These are phyloP conservation scores for Thalassoma bifasciatum DNA, from an alignment of 2,113 vertebrate species.

Conservation along the genomic window DNA sequence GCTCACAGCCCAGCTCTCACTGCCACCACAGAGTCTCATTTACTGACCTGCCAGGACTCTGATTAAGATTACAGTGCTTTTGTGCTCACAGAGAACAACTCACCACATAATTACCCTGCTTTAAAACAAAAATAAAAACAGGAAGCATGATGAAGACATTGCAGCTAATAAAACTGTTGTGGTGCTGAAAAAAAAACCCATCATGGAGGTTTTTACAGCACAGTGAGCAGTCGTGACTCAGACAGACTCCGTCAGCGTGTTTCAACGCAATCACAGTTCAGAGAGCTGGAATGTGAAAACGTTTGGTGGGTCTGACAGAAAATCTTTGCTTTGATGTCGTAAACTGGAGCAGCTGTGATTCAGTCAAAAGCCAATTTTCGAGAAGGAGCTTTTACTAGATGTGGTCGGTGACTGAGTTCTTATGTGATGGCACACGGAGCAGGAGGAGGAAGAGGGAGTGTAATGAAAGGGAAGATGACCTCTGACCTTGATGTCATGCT, in stretches of 20 bases:
- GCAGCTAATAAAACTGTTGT: conserved; percentile 57
- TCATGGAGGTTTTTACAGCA: conserved; percentile 52
- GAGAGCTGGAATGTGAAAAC: conserved; percentile 10
- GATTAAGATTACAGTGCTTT: conserved; percentile 44
- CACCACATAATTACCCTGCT: conserved; percentile 62
- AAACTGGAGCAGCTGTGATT: conserved; percentile 46
- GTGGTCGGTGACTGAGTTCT: conserved; percentile 12
- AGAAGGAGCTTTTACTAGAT: conserved; percentile 25
- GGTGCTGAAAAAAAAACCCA: conserved; percentile 39
- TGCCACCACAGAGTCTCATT: conserved; percentile 30
- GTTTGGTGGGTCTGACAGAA: conserved; percentile 16
- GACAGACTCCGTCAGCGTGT: conserved; percentile 2
- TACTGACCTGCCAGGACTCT: conserved; percentile 40
- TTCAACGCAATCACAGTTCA: conserved; percentile 22
- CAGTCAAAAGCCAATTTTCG: conserved; percentile 13
- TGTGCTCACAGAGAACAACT: conserved; percentile 34
- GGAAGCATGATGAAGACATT: conserved; percentile 65
- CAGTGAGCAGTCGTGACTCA: conserved; percentile 53
- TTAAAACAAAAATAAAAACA: conserved; percentile 65
- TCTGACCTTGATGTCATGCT: conserved; percentile 96
- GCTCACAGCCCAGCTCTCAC: conserved; percentile 33
- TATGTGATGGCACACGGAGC: background rate
- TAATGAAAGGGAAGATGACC: background rate
- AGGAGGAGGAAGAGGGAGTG: background rate
- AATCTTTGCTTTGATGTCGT: conserved; percentile 30